phyloP scores from a whole-genome alignment of 2,888 invertebrate genomes.

The Coecobrya sp. region DNA sequence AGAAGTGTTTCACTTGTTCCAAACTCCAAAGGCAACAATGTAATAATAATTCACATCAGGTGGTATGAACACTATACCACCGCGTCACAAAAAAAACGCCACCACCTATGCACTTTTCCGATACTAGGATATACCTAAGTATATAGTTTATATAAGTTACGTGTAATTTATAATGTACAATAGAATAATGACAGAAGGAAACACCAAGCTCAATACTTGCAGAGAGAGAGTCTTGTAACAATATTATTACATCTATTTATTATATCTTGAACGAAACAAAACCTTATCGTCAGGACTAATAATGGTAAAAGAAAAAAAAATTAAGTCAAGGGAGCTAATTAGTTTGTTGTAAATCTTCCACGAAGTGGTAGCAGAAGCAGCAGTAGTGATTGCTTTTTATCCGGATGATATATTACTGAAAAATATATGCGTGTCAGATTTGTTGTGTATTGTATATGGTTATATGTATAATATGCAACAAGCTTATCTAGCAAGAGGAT shows the following conservation, averaged over 20 bases:
- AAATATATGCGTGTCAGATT: background rate
- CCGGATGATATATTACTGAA: slow-evolving; percentile 66
- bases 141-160: background rate
- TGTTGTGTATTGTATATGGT: too few species aligned
- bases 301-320: slow-evolving; percentile 68
- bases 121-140: slow-evolving; percentile 16
- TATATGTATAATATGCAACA: background rate
- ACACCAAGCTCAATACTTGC: background rate
- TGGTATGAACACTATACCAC: slow-evolving; percentile 74
- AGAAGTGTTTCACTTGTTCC: slow-evolving; percentile 74
- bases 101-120: slow-evolving; percentile 56
- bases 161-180: slow-evolving; percentile 51
- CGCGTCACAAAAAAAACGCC: slow-evolving; percentile 27
- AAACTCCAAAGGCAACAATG: slow-evolving; percentile 65
- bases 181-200: slow-evolving; percentile 36
- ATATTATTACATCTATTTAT: slow-evolving; percentile 11
- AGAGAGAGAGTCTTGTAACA: slow-evolving; percentile 1
- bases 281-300: slow-evolving; percentile 32
- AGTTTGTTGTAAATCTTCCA: slow-evolving; percentile 78
- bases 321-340: slow-evolving; percentile 80
- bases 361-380: background rate
- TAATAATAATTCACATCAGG: slow-evolving; percentile 81
- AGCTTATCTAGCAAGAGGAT: background rate
- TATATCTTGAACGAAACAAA: slow-evolving; percentile 12
- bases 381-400: slow-evolving; percentile 65